phyloP scores from a whole-genome alignment of 2,797 vertebrate species.

The Botia almorhae region DNA sequence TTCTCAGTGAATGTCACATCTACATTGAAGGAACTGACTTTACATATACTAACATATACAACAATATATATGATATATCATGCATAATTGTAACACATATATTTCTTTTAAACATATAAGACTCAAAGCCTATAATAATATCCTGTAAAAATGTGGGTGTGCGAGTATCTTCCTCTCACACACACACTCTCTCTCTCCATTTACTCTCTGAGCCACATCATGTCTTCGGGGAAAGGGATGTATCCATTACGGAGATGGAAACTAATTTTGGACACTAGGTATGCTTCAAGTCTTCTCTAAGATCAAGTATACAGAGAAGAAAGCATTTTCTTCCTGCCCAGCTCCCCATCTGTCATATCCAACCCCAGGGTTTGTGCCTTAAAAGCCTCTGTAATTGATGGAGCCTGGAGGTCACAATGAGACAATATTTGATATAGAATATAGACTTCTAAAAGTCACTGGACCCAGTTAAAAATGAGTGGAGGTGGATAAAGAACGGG shows the following conservation, averaged over 20 bases:
- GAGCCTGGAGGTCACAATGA: slow-evolving; percentile 38
- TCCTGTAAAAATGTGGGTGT: slow-evolving; percentile 1
- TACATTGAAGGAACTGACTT: slow-evolving; percentile 35
- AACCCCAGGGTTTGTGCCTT: slow-evolving; percentile 43
- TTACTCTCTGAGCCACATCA: slow-evolving; percentile 15
- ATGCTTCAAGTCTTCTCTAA: slow-evolving; percentile 19
- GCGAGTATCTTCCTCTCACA: neutral
- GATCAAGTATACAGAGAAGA: slow-evolving; percentile 31
- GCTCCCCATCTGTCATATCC: slow-evolving; percentile 44
- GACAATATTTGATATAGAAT: slow-evolving; percentile 54
- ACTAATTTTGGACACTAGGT: slow-evolving; percentile 21
- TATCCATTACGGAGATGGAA: slow-evolving; percentile 40
- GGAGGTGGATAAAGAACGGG: neutral
- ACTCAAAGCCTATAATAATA: neutral
- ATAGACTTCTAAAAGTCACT: slow-evolving; percentile 45
- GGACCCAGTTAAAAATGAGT: slow-evolving; percentile 39
- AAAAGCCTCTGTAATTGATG: slow-evolving; percentile 52
- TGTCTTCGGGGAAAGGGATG: slow-evolving; percentile 32
- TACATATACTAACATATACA: neutral
- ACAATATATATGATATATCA: neutral
- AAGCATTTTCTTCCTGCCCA: slow-evolving; percentile 46
- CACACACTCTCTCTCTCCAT: neutral
- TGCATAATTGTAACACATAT: neutral
- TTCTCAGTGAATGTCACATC: slow-evolving; percentile 34
- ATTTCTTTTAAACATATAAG: neutral